Conservation (phyloP, 1,140 invertebrate genomes). For the Hyles vespertilio region DNA sequence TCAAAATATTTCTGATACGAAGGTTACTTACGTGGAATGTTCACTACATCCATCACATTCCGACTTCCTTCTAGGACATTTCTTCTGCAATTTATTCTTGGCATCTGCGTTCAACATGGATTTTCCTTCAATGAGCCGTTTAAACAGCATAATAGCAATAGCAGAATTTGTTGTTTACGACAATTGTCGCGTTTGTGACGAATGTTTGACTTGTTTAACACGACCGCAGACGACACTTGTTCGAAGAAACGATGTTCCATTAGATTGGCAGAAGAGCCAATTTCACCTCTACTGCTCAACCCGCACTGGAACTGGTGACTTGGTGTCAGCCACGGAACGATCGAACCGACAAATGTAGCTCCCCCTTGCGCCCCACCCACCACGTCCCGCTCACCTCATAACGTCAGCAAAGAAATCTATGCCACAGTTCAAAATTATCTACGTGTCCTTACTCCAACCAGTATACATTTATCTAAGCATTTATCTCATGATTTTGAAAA, state of each 20-base stretch:
- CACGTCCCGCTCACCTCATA: slow-evolving; percentile 1
- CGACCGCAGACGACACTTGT: slow-evolving; percentile 54
- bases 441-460: no score
- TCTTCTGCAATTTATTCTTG: slow-evolving; percentile 54
- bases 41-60: slow-evolving; percentile 70
- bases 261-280: slow-evolving; percentile 69
- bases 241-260: slow-evolving; percentile 72
- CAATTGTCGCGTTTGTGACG: slow-evolving; percentile 64
- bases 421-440: slow-evolving; percentile 29
- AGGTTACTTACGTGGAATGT: slow-evolving; percentile 67
- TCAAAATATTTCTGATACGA: background rate
- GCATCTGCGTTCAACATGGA: slow-evolving; percentile 69
- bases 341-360: slow-evolving; percentile 35
- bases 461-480: no score
- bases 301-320: slow-evolving; percentile 42
- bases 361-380: slow-evolving; percentile 21
- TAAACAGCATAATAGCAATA: slow-evolving; percentile 75
- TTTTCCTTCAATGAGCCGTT: slow-evolving; percentile 76
- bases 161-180: slow-evolving; percentile 71
- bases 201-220: slow-evolving; percentile 68
- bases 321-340: slow-evolving; percentile 21
- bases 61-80: slow-evolving; percentile 69
- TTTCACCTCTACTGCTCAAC: slow-evolving; percentile 65
- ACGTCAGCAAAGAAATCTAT: slow-evolving; percentile 18
- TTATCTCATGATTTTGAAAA: no score